Percentiles rank a stretch among this genome's conserved stretches.
Evolutionary conservation across 1,140 invertebrate species (phyloP).

Genomic region (Drosophila chauvacae): DNA sequence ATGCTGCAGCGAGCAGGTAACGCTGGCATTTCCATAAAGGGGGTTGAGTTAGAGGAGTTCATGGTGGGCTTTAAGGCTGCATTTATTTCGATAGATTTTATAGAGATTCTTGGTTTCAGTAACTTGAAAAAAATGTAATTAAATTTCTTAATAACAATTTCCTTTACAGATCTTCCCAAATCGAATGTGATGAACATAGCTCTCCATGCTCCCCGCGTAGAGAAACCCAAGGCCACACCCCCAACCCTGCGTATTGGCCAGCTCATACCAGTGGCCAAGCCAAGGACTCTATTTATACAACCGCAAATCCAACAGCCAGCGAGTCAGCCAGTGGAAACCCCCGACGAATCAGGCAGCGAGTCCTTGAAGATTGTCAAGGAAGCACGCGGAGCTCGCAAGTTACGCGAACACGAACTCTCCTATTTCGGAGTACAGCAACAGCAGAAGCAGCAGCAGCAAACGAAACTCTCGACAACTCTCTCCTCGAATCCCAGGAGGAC

Average conservation of each 20-base stretch:
- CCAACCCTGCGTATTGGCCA: constrained; percentile 63
- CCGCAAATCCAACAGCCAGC: constrained; percentile 43
- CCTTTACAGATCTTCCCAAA: constrained; percentile 71
- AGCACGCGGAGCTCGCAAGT: constrained; percentile 82
- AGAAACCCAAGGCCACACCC: constrained; percentile 50
- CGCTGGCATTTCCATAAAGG: neutral
- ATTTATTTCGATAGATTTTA: neutral
- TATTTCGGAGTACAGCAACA: constrained; percentile 84
- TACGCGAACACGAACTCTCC: constrained; percentile 84
- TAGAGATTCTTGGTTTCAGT: neutral
- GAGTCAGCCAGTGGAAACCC: constrained; percentile 16
- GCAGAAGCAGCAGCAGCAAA: constrained; percentile 26
- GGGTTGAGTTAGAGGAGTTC: constrained; percentile 67
- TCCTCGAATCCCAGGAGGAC: constrained; percentile 60
- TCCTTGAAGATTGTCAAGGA: constrained; percentile 81
- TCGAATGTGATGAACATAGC: constrained; percentile 84
- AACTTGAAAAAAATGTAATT: neutral
- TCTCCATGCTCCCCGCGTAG: constrained; percentile 69
- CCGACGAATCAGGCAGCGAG: constrained; percentile 60
- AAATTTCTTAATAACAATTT: neutral
- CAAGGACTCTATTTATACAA: constrained; percentile 70
- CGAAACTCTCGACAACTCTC: constrained; percentile 21
- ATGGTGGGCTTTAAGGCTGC: constrained; percentile 3
- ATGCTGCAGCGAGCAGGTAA: constrained; percentile 75
- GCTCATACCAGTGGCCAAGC: constrained; percentile 72